phyloP scores from a whole-genome alignment of 2,888 invertebrate species.

The Norana najaformis region DNA sequence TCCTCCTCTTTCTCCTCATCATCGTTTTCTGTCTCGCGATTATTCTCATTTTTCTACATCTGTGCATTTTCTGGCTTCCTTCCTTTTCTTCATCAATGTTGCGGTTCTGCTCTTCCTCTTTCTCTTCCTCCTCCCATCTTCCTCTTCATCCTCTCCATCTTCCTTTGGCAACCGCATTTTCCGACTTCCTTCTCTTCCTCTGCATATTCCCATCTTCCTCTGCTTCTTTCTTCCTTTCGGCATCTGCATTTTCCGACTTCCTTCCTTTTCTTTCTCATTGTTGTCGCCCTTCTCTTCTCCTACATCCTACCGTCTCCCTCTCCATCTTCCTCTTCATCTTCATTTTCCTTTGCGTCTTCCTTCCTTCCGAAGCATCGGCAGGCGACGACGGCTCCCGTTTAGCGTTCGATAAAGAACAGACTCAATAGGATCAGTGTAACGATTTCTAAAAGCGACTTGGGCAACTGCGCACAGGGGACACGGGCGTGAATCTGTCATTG shows the following conservation, averaged over 20 bases:
- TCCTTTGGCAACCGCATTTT: too few relatives aligned
- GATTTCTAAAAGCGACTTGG: slow-evolving; percentile 13
- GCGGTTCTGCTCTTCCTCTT: too few relatives aligned
- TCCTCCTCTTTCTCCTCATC: background rate
- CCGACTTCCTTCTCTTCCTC: too few relatives aligned
- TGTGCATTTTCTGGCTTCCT: background rate
- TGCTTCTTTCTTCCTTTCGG: too few relatives aligned
- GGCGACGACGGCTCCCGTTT: background rate
- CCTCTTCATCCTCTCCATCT: too few relatives aligned
- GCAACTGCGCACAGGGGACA: background rate
- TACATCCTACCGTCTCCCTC: background rate
- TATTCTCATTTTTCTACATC: background rate
- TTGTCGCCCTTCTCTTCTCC: background rate
- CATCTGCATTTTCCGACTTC: too few relatives aligned
- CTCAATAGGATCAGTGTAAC: slow-evolving; percentile 7
- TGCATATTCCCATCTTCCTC: too few relatives aligned
- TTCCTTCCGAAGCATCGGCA: background rate
- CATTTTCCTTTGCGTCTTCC: background rate
- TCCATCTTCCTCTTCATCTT: background rate
- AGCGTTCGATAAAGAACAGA: background rate
- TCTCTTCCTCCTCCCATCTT: too few relatives aligned
- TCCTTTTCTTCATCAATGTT: background rate
- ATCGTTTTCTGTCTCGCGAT: background rate
- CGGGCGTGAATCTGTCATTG: background rate
- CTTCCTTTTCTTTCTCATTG: too few relatives aligned